These are phyloP conservation scores for Drosophila formosana DNA, from an alignment of 2,888 invertebrate species.

Conservation along the genomic window DNA sequence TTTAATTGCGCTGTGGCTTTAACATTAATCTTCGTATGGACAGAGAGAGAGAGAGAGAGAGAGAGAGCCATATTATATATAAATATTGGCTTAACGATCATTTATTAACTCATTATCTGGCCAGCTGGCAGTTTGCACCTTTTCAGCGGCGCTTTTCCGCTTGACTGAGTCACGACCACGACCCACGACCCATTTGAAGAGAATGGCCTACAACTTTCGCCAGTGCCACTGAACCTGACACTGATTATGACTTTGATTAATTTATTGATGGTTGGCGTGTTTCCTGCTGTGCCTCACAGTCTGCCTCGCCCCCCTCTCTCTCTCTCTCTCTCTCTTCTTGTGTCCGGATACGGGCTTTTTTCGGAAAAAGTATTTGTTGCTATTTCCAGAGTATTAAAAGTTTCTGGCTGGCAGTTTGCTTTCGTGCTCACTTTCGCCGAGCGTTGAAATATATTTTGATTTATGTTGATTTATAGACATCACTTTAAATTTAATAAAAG, in stretches of 20 bases:
- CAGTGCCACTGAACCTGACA: conserved; percentile 76
- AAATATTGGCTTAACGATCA: conserved; percentile 67
- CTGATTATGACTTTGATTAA: conserved; percentile 83
- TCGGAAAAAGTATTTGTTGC: conserved; percentile 31
- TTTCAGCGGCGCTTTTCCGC: conserved; percentile 61
- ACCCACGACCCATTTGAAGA: conserved; percentile 6
- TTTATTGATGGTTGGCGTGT: conserved; percentile 83
- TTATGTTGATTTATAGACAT: conserved; percentile 80
- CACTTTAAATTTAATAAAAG: conserved; percentile 79
- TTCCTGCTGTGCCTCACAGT: conserved; percentile 65
- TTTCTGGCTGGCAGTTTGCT: conserved; percentile 38
- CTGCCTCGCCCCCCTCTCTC: background rate
- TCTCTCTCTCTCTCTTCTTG: conserved; percentile 7
- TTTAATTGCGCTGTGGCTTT: conserved; percentile 21
- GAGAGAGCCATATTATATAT: conserved; percentile 28
- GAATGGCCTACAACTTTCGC: conserved; percentile 62
- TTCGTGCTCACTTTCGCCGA: conserved; percentile 50
- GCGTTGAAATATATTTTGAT: conserved; percentile 69
- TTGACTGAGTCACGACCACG: conserved; percentile 43
- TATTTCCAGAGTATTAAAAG: conserved; percentile 63
- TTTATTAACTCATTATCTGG: conserved; percentile 77
- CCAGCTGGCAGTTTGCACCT: conserved; percentile 72
- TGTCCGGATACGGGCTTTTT: conserved; percentile 9
- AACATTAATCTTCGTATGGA: conserved; percentile 39
- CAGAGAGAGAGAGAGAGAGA: background rate